phyloP scores from a whole-genome alignment of 1,140 invertebrate genomes.

The Drosophila mayri region DNA sequence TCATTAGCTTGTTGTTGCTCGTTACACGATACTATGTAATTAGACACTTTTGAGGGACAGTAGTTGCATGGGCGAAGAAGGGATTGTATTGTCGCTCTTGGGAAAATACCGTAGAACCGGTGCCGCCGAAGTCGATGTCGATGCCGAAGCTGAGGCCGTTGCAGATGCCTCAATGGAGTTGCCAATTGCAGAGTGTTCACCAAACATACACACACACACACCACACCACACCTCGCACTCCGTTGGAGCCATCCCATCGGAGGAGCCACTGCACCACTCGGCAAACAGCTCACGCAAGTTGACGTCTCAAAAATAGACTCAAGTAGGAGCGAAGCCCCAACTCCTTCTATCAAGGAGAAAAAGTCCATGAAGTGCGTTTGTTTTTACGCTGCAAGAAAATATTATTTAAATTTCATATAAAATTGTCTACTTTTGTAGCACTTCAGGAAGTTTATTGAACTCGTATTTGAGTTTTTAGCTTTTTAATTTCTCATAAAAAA shows the following conservation, averaged over 20 bases:
- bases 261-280: slow-evolving; percentile 13
- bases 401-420: neutral
- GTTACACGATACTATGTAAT: slow-evolving; percentile 70
- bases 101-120: slow-evolving; percentile 50
- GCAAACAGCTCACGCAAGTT: slow-evolving; percentile 40
- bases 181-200: slow-evolving; percentile 53
- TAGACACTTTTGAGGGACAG: slow-evolving; percentile 60
- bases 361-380: slow-evolving; percentile 39
- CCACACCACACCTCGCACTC: neutral
- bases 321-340: slow-evolving; percentile 52
- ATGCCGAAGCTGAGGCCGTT: slow-evolving; percentile 25
- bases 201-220: neutral
- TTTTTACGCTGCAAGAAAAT: slow-evolving; percentile 27
- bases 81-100: slow-evolving; percentile 53
- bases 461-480: neutral
- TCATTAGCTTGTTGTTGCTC: slow-evolving; percentile 34
- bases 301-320: slow-evolving; percentile 70
- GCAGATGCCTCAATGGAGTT: slow-evolving; percentile 68
- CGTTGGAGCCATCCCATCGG: neutral
- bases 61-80: slow-evolving; percentile 23
- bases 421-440: neutral
- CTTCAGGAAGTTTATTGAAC: neutral
- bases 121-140: slow-evolving; percentile 35
- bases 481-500: neutral
- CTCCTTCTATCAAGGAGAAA: slow-evolving; percentile 33